A percentile compares a stretch with the other conserved stretches of the same genome.
Conservation (phyloP, 2,797 vertebrate species). For the Helarctos malayanus region DNA sequence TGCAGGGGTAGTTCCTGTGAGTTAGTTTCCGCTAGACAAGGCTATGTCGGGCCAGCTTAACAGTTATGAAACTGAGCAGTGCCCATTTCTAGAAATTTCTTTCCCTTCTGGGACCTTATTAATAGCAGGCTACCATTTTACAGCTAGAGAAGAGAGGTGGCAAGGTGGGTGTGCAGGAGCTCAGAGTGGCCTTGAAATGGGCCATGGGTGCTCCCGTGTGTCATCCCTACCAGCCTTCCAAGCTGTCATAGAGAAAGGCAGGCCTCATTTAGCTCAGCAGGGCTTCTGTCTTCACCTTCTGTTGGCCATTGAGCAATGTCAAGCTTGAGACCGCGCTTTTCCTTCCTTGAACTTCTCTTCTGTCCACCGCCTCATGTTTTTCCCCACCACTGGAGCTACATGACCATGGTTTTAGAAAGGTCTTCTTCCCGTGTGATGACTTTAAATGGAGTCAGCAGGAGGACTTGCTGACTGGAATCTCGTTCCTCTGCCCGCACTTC, state of each 20-base stretch:
- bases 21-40: background rate
- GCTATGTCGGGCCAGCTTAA: background rate
- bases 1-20: background rate
- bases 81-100: background rate
- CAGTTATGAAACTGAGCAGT: background rate
- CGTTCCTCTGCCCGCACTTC: background rate
- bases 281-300: background rate
- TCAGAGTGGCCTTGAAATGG: background rate
- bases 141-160: background rate
- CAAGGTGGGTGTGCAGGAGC: background rate
- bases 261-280: background rate
- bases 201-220: background rate
- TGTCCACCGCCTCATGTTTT: fast-evolving
- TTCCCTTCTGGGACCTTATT: constrained; percentile 13
- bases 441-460: background rate
- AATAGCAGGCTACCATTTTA: background rate
- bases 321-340: background rate
- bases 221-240: background rate
- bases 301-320: background rate
- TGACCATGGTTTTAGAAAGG: background rate
- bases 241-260: background rate
- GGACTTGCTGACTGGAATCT: background rate
- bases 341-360: background rate
- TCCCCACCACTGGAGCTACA: background rate
- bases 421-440: background rate